Base-by-base conservation (phyloP, 2,797 vertebrate species). In the Lutjanus campechanus region DNA sequence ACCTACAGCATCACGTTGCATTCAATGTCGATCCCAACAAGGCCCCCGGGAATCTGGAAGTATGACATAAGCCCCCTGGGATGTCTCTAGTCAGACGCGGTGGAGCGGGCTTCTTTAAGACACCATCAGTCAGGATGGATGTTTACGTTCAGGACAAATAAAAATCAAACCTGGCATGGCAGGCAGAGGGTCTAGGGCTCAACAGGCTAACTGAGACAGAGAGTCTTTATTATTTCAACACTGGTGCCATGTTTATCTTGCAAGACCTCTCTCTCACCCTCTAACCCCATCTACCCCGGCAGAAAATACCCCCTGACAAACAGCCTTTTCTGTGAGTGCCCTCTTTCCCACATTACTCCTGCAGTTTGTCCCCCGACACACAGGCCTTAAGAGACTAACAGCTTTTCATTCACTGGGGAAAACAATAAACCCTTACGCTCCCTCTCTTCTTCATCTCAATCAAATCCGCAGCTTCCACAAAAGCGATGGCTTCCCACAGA, bases 271-370 rank as follows among this genome's bases (percentile, higher is more conserved):
- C 79, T 81, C 74, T 91, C 87, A 85, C 84, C 83, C 90, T 87
- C 77, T 88, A 85, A 91, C 87, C 84, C 82, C 1, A 29, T 89
- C 78, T 85, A 64, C 70, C 69, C 88, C 49, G 22, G 54, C 87
- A 77, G 77, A 88, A 89, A 84, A 87, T 72, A 87, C 51, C 69
- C 85, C 64, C 72, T 81, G 74, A 92, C 81, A 91, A 91, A 92
- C 82, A 87, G 81, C 81, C 85, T 15, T 78, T 82, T 91, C 85
- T 90, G 79, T 56, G 72, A 83, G 76, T 82, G 71, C 84, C 87
- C 83, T 84, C 67, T 92, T 94, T 94, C 95, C 92, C 95, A 95
- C 93, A 92, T 95, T 91, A 93, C 73, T 93, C 88, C 89, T 88
- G 87, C 88, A 78, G 85, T 83, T 83, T 84, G 81, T 84, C 87